Evolutionary conservation across 1,140 invertebrate species (phyloP), one percentile per base, ranked within the genome.

Genomic region (Planococcus citri): DNA sequence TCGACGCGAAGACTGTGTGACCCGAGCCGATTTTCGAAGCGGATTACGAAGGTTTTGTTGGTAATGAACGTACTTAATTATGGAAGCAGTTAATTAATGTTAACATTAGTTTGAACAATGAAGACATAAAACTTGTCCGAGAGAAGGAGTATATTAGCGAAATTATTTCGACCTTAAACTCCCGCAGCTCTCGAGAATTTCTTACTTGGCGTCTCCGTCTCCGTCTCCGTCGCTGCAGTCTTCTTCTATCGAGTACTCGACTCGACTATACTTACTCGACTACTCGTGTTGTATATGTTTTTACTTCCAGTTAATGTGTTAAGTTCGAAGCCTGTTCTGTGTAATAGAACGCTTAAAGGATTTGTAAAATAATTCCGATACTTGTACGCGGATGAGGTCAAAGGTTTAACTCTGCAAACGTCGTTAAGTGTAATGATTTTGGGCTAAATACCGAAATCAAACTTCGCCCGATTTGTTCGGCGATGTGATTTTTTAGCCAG

Each of bases 81-180:
- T 51, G 41, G 41, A 51, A 51, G 41, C 41, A 51, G 41, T 51
- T 51, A 51, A 51, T 51, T 51, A 51, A 51, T 51, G 41, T 51
- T 51, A 51, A 51, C 41, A 51, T 51, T 51, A 51, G 41, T 51
- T 51, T 51, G 41, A 51, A 51, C 41, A 51, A 51, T 51, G 41
- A 51, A 51, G 41, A 51, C 41, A 51, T 20, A 20, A 51, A 51
- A 51, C 41, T 51, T 51, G 41, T 51, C 6, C 41, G 17, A 17
- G n/a, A n/a, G 41, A 17, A 51, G 41, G 41, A 51, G 41, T 51
- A 51, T 17, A 51, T 51, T 51, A 51, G 41, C 41, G 41, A 51
- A 51, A 51, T 51, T 51, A 51, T 51, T 51, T 51, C 41, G 41
- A 51, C 41, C 41, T 51, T 51, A 51, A 20, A 51, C n/a, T 51